These are phyloP conservation scores for Scaeva pyrastri DNA, from an alignment of 2,888 invertebrate species.

Conservation along the genomic window DNA sequence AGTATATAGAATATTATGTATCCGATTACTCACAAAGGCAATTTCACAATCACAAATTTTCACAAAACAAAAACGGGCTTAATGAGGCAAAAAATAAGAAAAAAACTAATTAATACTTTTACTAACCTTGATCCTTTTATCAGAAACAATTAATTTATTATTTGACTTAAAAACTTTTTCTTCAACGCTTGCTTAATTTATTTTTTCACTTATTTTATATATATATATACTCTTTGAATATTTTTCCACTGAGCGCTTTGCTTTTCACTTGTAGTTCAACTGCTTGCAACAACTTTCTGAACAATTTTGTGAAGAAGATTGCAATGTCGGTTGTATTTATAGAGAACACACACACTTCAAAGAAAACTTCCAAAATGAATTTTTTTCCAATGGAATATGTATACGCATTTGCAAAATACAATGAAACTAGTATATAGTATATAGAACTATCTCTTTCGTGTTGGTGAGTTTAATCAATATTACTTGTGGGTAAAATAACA, in stretches of 20 bases:
- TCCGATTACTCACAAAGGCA: slow-evolving; percentile 7
- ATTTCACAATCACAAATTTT: slow-evolving; percentile 46
- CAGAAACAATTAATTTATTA: slow-evolving; percentile 39
- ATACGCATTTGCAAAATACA: slow-evolving; percentile 25
- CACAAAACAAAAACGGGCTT: not conserved
- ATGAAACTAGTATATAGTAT: slow-evolving; percentile 22
- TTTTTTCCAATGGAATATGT: slow-evolving; percentile 38
- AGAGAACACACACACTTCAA: slow-evolving; percentile 9
- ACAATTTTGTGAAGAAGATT: slow-evolving; percentile 24
- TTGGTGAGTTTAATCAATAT: not conserved
- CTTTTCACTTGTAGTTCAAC: slow-evolving; percentile 1
- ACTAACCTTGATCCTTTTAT: slow-evolving; percentile 53
- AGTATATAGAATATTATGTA: slow-evolving; percentile 1
- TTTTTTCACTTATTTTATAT: slow-evolving; percentile 38
- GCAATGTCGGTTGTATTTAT: slow-evolving; percentile 52
- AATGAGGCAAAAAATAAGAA: not conserved
- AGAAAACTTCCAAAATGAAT: slow-evolving; percentile 70
- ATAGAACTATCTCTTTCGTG: slow-evolving; percentile 38
- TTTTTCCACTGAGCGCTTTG: not conserved
- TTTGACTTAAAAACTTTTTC: slow-evolving; percentile 21
- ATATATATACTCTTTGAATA: not conserved
- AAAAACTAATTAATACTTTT: not conserved
- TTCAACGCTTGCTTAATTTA: slow-evolving; percentile 42
- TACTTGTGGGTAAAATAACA: not conserved
- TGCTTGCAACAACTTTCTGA: slow-evolving; percentile 64